phyloP scores from a whole-genome alignment of 2,888 invertebrate genomes.

The Cantharis rufa region DNA sequence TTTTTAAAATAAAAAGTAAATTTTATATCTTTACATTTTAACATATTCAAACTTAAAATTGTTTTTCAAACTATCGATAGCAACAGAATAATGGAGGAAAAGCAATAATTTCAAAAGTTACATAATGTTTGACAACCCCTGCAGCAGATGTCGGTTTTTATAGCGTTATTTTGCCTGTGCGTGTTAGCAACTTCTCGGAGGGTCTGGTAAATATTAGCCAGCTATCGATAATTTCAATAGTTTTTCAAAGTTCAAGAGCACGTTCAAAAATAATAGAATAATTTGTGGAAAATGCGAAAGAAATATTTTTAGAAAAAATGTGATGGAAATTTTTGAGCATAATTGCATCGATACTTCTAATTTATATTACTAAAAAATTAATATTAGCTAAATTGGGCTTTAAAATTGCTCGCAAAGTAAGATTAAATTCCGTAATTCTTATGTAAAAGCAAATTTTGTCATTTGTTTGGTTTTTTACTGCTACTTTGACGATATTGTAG shows the following conservation, averaged over 20 bases:
- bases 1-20: slow-evolving; percentile 1
- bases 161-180: slow-evolving; percentile 25
- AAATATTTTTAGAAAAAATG: background rate
- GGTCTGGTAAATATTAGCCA: slow-evolving; percentile 14
- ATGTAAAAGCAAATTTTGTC: background rate
- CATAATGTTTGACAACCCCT: slow-evolving; percentile 18
- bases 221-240: slow-evolving; percentile 3
- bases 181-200: slow-evolving; percentile 10
- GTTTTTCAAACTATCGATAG: slow-evolving; percentile 22
- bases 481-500: background rate
- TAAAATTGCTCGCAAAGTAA: background rate
- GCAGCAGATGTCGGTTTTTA: slow-evolving; percentile 25
- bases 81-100: slow-evolving; percentile 17
- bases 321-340: background rate
- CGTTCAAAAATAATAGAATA: background rate
- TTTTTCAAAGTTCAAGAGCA: background rate
- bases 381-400: background rate
- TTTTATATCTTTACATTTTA: slow-evolving; percentile 8
- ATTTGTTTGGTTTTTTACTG: background rate
- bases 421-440: background rate
- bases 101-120: slow-evolving; percentile 26
- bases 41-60: slow-evolving; percentile 21
- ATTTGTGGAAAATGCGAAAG: background rate
- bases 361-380: background rate
- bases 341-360: background rate